A percentile compares a stretch with the other conserved stretches of the same genome.
These are phyloP conservation scores for Centropyge bicolor DNA, from an alignment of 2,797 vertebrate species.

Conservation along the genomic window DNA sequence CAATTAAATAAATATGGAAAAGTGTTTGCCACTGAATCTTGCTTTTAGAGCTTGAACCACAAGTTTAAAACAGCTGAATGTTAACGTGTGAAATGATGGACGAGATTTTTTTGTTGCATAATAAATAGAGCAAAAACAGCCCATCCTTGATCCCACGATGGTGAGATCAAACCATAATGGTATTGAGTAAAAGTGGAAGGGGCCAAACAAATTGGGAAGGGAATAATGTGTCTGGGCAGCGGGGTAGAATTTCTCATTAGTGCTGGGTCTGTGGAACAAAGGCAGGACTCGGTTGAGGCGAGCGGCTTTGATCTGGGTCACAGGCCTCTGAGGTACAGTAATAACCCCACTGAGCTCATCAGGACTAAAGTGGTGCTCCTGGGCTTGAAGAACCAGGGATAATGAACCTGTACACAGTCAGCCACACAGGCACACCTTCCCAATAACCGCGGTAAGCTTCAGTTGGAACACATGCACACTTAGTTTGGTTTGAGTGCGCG, in stretches of 20 bases:
- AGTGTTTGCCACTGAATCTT: not conserved
- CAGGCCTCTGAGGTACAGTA: slow-evolving; percentile 77
- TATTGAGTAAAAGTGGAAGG: slow-evolving; percentile 62
- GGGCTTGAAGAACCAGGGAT: slow-evolving; percentile 66
- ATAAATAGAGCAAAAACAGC: slow-evolving; percentile 26
- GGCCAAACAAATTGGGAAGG: slow-evolving; percentile 64
- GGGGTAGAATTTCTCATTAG: slow-evolving; percentile 83
- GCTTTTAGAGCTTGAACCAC: not conserved
- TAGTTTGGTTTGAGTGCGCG: slow-evolving; percentile 46
- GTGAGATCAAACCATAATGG: slow-evolving; percentile 61
- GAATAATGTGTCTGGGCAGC: slow-evolving; percentile 66
- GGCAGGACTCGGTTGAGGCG: slow-evolving; percentile 60
- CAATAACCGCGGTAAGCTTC: slow-evolving; percentile 43
- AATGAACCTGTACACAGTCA: slow-evolving; percentile 77
- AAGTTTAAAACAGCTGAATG: slow-evolving; percentile 4
- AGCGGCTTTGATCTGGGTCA: slow-evolving; percentile 83
- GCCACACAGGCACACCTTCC: slow-evolving; percentile 58
- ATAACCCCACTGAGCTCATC: slow-evolving; percentile 83
- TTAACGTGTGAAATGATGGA: slow-evolving; percentile 6
- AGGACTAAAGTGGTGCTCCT: slow-evolving; percentile 80
- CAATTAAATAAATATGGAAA: slow-evolving; percentile 13
- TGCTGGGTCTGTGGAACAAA: slow-evolving; percentile 75
- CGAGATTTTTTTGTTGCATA: slow-evolving; percentile 22
- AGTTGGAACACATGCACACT: slow-evolving; percentile 44
- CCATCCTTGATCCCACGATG: slow-evolving; percentile 35